Evolutionary conservation across 2,113 vertebrate genomes (phyloP).

Genomic region (Capra hircus): DNA sequence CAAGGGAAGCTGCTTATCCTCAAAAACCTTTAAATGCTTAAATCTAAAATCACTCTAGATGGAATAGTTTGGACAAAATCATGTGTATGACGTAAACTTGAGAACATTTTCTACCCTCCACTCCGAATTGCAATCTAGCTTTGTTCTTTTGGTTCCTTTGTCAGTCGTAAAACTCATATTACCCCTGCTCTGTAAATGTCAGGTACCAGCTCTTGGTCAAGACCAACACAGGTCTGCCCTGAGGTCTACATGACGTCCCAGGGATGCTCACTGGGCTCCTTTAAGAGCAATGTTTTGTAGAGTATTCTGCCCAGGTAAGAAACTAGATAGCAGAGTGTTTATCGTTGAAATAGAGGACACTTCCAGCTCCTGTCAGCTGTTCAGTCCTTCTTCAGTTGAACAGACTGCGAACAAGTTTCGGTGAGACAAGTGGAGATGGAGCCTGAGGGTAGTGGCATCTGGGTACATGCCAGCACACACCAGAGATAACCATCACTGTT

Average conservation of each 20-base stretch:
- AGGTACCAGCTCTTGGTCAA: not conserved
- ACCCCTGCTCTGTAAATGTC: not conserved
- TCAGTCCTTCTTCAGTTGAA: not conserved
- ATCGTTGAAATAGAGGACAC: not conserved
- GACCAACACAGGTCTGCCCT: not conserved
- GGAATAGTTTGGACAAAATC: not conserved
- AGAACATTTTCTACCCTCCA: not conserved
- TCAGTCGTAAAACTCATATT: not conserved
- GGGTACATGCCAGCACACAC: rapidly evolving
- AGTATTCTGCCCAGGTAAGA: not conserved
- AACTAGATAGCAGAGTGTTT: not conserved
- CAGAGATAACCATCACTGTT: not conserved
- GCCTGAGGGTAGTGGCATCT: not conserved
- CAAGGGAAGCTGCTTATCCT: not conserved
- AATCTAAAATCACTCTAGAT: not conserved
- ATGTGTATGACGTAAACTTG: not conserved
- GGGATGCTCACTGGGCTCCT: not conserved
- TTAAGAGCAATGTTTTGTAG: not conserved
- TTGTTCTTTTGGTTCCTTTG: not conserved
- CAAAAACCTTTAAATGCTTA: not conserved
- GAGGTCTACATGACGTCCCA: not conserved
- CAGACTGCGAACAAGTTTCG: not conserved
- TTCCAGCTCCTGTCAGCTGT: not conserved
- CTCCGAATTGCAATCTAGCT: not conserved
- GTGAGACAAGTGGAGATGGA: not conserved